Percentiles rank a stretch among this genome's conserved stretches.
Conservation (phyloP, 2,797 vertebrate genomes). For the Diplodus puntazzo region DNA sequence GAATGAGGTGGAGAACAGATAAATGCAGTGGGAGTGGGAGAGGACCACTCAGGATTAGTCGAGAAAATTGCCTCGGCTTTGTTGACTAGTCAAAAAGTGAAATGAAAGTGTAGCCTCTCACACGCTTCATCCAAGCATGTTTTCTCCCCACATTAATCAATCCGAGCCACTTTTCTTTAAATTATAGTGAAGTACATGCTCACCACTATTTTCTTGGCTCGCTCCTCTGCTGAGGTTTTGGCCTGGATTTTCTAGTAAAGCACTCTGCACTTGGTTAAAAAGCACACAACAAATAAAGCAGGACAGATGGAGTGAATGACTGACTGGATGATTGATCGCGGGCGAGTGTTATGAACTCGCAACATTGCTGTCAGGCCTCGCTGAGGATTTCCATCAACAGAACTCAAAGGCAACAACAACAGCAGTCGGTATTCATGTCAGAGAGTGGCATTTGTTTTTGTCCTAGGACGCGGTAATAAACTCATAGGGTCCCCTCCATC, state of each 20-base stretch:
- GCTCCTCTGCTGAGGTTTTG: slow-evolving; percentile 38
- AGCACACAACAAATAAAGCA: slow-evolving; percentile 36
- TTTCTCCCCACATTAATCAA: slow-evolving; percentile 60
- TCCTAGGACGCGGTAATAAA: slow-evolving; percentile 61
- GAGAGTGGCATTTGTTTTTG: slow-evolving; percentile 47
- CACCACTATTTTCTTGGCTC: slow-evolving; percentile 40
- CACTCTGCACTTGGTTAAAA: slow-evolving; percentile 58
- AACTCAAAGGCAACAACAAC: slow-evolving; percentile 49
- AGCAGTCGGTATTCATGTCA: slow-evolving; percentile 51
- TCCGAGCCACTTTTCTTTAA: slow-evolving; percentile 53
- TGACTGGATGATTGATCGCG: slow-evolving; percentile 62
- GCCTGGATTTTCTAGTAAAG: slow-evolving; percentile 42
- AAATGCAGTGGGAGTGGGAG: slow-evolving; percentile 52
- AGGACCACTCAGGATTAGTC: slow-evolving; percentile 63
- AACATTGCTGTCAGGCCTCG: slow-evolving; percentile 32
- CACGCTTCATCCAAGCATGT: slow-evolving; percentile 47
- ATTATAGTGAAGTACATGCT: slow-evolving; percentile 51
- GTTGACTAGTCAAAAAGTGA: slow-evolving; percentile 61
- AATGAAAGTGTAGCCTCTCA: slow-evolving; percentile 51
- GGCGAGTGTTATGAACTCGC: slow-evolving; percentile 39
- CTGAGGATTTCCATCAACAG: slow-evolving; percentile 53
- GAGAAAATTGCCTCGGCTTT: slow-evolving; percentile 62
- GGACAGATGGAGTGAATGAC: slow-evolving; percentile 35
- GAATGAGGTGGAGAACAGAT: slow-evolving; percentile 52
- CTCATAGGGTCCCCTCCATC: slow-evolving; percentile 33